Percentiles rank a stretch among this genome's conserved stretches.
These are phyloP conservation scores for Pemphigus obesinymphae DNA, from an alignment of 1,140 invertebrate species.

Conservation along the genomic window DNA sequence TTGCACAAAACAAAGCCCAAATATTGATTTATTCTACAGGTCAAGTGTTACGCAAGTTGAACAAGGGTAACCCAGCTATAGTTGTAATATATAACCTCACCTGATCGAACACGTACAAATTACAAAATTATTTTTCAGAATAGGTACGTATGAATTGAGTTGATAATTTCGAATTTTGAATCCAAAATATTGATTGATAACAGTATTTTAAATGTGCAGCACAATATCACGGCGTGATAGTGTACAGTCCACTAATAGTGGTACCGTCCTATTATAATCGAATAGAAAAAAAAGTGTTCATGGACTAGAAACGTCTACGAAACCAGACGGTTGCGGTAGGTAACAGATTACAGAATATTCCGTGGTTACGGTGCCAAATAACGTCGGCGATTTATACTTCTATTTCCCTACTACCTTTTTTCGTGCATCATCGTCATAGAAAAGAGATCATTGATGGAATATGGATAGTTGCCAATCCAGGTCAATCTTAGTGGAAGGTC, in stretches of 20 bases:
- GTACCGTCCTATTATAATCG: neutral
- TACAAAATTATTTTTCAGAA: neutral
- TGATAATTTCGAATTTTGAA: neutral
- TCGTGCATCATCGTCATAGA: no score
- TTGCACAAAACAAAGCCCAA: no score
- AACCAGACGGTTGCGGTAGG: no score
- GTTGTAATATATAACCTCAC: no score
- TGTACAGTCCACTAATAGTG: neutral
- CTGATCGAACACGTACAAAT: neutral
- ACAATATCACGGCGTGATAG: neutral
- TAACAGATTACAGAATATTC: no score
- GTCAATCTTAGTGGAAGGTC: no score
- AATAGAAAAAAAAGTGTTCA: neutral
- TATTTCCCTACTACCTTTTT: no score
- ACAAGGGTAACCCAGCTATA: neutral
- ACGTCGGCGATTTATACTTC: no score
- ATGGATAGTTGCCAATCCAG: no score
- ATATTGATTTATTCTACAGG: no score
- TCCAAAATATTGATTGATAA: neutral
- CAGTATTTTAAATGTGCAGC: conserved; percentile 8
- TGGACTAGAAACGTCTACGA: neutral
- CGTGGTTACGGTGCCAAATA: no score
- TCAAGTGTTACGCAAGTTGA: neutral
- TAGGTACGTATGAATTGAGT: neutral
- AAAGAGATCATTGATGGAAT: no score